Evolutionary conservation across 2,797 vertebrate genomes (phyloP).

Genomic region (Alfaro cultratus): DNA sequence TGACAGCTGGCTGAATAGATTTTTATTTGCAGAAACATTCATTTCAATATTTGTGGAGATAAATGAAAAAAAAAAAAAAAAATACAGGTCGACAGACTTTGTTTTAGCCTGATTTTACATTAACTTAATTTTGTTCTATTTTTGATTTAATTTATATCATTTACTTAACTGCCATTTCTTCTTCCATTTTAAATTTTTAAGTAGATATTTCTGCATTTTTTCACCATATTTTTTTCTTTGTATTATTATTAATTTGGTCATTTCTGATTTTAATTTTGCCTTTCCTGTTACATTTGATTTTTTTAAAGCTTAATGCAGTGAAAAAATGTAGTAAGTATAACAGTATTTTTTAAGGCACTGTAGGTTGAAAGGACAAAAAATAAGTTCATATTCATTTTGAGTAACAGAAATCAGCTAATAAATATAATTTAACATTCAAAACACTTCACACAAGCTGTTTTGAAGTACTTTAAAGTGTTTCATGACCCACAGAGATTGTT

Average conservation of each 20-base stretch:
- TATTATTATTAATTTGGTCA: not conserved
- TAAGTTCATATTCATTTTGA: not conserved
- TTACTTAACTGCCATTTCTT: not conserved
- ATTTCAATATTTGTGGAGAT: not conserved
- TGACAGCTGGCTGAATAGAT: not conserved
- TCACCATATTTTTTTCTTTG: not conserved
- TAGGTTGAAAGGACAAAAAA: not conserved
- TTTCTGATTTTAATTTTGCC: not conserved
- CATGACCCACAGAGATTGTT: not conserved
- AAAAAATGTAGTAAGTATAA: not conserved
- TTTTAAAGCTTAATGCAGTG: not conserved
- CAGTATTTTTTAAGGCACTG: not conserved
- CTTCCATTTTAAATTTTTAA: not conserved
- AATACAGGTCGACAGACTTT: not conserved
- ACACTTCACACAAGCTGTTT: not conserved
- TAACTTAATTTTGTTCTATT: not conserved
- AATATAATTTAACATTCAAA: not conserved
- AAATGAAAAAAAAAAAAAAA: not conserved
- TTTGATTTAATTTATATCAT: not conserved
- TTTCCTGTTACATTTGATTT: not conserved
- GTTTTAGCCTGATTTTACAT: not conserved
- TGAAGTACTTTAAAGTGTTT: not conserved
- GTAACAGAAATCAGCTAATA: not conserved
- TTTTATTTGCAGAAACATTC: not conserved
- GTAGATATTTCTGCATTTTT: not conserved